Evolutionary conservation across 2,888 invertebrate species (phyloP), one percentile per base, ranked within the genome.

Genomic region (Andrena bicolor): DNA sequence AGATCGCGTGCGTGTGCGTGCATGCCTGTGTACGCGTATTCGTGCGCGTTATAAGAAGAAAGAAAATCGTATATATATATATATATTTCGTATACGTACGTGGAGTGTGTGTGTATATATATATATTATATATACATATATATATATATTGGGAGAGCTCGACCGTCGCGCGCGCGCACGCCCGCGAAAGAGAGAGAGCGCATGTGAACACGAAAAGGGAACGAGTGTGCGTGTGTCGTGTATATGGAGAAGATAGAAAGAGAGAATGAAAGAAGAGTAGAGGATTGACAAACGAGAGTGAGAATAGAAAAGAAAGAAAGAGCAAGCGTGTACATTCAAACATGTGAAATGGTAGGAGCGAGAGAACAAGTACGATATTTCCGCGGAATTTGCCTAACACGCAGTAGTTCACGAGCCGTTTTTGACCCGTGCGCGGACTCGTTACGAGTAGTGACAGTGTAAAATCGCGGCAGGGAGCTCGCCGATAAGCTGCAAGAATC

Each of bases 361-460:
- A 81, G 72, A 74, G 71, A 70, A 75, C 69, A 66, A 48, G 60
- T 60, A 69, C 64, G 60, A 83, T 66, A 73, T 84, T 86, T 85
- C 83, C 87, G 88, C 85, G 77, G 82, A 87, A 86, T 87, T 83
- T 65, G 56, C 60, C 76, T 66, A 71, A 73, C 79, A 73, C 77
- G 82, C 73, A 86, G 72, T 81, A 79, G 58, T 73, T 74, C 58
- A 65, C 16, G 76, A 86, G 65, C 76, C 72, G 66, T 70, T 84
- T 80, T 75, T 72, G 53, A 61, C 61, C 53, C 35, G 65, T 76
- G 74, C 80, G 63, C 30, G 64, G 63, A 63, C 61, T 76, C 65
- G 86, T 81, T 78, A 71, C 66, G 78, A 63, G 41, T 53, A 71
- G 61, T 68, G 76, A 82, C 77, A 80, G 53, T 49, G 51, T 75